Conservation (phyloP, 2,888 invertebrate genomes). For the Drosophila niveifrons region DNA sequence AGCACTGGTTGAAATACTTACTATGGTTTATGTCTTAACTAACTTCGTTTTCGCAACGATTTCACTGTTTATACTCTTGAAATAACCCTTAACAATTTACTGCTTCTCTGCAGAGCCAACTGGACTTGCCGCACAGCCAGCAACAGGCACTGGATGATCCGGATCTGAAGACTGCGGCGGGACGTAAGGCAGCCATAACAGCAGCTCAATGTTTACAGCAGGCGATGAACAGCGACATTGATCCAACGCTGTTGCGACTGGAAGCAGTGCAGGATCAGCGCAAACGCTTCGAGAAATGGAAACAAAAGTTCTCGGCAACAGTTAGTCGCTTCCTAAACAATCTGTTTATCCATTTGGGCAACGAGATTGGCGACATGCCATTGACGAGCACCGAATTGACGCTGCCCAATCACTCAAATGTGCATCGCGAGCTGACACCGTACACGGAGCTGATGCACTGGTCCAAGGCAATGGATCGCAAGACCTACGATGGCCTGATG, state of each 20-base stretch:
- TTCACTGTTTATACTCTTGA: too few species aligned
- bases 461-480: constrained; percentile 94
- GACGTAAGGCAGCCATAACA: constrained; percentile 88
- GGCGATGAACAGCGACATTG: constrained; percentile 90
- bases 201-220: constrained; percentile 91
- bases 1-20: too few species aligned
- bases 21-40: too few species aligned
- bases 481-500: constrained; percentile 92
- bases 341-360: constrained; percentile 96
- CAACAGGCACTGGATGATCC: constrained; percentile 90
- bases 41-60: too few species aligned
- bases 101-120: constrained; percentile 86
- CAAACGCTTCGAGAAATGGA: constrained; percentile 91
- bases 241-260: constrained; percentile 88
- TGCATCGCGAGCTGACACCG: constrained; percentile 94
- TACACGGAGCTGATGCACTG: constrained; percentile 97
- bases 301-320: constrained; percentile 92
- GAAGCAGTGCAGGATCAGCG: constrained; percentile 93
- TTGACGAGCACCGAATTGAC: constrained; percentile 86
- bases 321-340: constrained; percentile 97
- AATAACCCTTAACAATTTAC: background rate
- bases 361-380: constrained; percentile 89
- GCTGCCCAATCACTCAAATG: constrained; percentile 91
- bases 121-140: constrained; percentile 90
- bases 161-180: constrained; percentile 89